Conservation (phyloP, 2,888 invertebrate genomes). For the Trachelus tabidus region DNA sequence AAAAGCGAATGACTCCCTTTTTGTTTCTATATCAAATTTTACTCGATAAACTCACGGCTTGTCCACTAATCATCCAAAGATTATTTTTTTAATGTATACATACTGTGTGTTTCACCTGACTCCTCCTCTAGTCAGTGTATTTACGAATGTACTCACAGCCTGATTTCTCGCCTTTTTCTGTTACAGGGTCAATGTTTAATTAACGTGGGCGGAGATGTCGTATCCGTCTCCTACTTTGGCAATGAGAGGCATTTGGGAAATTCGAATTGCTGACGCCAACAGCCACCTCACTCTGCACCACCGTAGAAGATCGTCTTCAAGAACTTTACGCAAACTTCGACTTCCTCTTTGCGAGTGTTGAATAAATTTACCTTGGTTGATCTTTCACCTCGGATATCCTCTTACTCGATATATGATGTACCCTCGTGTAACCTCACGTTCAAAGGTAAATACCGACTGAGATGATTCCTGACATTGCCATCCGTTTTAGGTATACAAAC, state of each 20-base stretch:
- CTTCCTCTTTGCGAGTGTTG: not conserved
- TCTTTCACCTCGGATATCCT: not conserved
- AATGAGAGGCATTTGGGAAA: constrained; percentile 62
- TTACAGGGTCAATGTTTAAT: constrained; percentile 94
- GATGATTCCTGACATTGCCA: not conserved
- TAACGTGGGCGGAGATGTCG: constrained; percentile 95
- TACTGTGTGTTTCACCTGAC: not conserved
- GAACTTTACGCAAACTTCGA: not conserved
- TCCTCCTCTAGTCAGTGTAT: not conserved
- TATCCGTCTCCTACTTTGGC: constrained; percentile 79
- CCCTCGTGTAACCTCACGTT: not conserved
- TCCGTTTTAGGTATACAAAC: not conserved
- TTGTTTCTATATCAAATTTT: not conserved
- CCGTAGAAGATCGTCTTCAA: constrained; percentile 38
- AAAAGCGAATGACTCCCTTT: not conserved
- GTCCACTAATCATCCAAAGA: not conserved
- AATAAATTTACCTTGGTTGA: not conserved
- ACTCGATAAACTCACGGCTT: not conserved
- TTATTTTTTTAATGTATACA: not conserved
- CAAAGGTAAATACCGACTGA: not conserved
- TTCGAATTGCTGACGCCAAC: constrained; percentile 59
- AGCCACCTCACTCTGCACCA: constrained; percentile 59
- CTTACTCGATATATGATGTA: not conserved
- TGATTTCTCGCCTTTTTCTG: constrained; percentile 22
- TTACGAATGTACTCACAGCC: not conserved